Conservation (phyloP, 1,140 invertebrate species). For the Arion vulgaris region DNA sequence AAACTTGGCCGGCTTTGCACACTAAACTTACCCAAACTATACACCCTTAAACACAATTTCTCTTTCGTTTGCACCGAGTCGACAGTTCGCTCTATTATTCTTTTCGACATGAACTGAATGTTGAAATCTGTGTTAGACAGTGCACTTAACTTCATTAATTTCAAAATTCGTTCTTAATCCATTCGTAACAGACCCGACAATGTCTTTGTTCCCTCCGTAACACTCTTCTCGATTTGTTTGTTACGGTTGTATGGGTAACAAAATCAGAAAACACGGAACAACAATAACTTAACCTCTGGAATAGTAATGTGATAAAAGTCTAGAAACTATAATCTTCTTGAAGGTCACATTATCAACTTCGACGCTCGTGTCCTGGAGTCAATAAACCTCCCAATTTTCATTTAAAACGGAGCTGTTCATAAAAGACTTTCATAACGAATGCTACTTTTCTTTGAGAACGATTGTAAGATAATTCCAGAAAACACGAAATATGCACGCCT, state of each 20-base stretch:
- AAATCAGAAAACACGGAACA: neutral
- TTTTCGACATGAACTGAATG: neutral
- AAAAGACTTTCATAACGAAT: neutral
- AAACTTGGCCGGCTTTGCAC: no score
- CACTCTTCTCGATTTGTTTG: neutral
- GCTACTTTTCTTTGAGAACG: neutral
- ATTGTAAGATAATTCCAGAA: neutral
- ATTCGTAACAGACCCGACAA: neutral
- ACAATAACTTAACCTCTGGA: neutral
- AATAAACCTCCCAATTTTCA: neutral
- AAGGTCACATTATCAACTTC: neutral
- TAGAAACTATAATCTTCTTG: neutral
- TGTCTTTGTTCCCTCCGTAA: neutral
- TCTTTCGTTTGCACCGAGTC: neutral
- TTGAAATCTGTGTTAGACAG: neutral
- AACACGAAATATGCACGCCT: neutral
- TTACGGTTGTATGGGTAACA: neutral
- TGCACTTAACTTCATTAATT: constrained; percentile 1
- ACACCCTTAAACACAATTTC: neutral
- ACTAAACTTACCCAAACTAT: no score
- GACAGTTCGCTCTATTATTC: neutral
- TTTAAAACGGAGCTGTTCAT: neutral
- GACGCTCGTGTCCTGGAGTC: neutral
- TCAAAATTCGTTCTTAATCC: neutral
- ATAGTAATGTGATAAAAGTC: neutral